Evolutionary conservation across 2,888 invertebrate genomes (phyloP), one percentile per base, ranked within the genome.

Genomic region (Melangyna quadrimaculata): DNA sequence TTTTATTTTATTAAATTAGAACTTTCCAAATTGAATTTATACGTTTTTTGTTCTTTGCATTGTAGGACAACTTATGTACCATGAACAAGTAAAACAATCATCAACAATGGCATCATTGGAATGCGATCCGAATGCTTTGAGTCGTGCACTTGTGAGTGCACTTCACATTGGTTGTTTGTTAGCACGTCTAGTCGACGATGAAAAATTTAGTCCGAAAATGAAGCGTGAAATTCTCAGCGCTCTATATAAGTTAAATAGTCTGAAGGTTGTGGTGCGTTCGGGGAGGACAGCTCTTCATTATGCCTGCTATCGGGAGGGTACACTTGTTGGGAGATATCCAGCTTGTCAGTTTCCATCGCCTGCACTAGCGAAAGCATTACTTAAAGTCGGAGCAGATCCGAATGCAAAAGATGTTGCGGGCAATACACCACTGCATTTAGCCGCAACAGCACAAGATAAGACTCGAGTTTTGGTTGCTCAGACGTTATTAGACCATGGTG

Each of bases 391-490:
- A 12, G 97, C 97, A 0, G 94, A 95, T 92, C 95, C 96, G 0
- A 95, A 95, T 92, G 95, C 95, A 0, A 92, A 94, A 2, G 98
- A 98, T 92, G 95, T 95, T 70, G 95, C 95, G 75, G 97, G 97
- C 22, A 97, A 98, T 93, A 97, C 97, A 22, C 96, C 98, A 12
- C 94, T 98, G 65, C 98, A 98, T 91, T 93, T 98, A 81, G 95
- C 96, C 0, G 97, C 96, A 84, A 94, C 95, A 91, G 95, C 95
- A 78, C 92, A 93, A 87, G 96, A 96, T 0, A 96, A 95, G 89
- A 95, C 96, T 0, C 93, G 94, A 3, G 94, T 94, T 53, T 94
- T 98, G 51, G 95, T 98, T 45, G 95, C 97, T 0, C 94, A 94
- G 88, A 94, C 94, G 9, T 93, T 99, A 7, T 93, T 98, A 0